Evolutionary conservation across 2,888 invertebrate species (phyloP).

Genomic region (Phyto melanocephala): DNA sequence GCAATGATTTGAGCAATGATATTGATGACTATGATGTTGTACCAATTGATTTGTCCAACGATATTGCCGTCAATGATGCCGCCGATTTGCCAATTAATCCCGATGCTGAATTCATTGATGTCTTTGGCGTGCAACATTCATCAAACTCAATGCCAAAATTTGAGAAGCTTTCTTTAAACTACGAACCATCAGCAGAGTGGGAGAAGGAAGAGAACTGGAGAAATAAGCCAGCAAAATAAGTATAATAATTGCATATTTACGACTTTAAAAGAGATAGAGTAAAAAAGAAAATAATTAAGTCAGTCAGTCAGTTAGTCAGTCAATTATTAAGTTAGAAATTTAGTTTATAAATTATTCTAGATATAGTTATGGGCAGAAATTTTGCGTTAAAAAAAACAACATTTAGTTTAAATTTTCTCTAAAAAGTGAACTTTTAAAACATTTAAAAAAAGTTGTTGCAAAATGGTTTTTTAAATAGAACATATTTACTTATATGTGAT

Average conservation of each 20-base stretch:
- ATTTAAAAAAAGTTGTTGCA: no score
- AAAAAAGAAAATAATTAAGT: background rate
- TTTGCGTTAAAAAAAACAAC: no score
- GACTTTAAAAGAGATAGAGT: background rate
- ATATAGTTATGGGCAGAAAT: background rate
- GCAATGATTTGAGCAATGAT: conserved; percentile 73
- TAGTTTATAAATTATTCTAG: background rate
- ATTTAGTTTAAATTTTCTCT: no score
- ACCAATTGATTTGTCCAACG: conserved; percentile 78
- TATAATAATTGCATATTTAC: background rate
- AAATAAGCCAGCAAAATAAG: conserved; percentile 21
- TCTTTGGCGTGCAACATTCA: conserved; percentile 56
- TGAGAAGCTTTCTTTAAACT: conserved; percentile 70
- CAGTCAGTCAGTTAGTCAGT: background rate
- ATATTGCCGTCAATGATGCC: conserved; percentile 78
- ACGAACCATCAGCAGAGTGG: conserved; percentile 19
- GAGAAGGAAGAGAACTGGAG: conserved; percentile 19
- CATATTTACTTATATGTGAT: no score
- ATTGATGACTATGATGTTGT: conserved; percentile 74
- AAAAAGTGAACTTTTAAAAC: no score
- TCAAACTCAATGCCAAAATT: conserved; percentile 69
- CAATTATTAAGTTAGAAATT: background rate
- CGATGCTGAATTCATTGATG: conserved; percentile 76
- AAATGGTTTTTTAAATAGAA: no score
- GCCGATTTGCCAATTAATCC: conserved; percentile 74